Base-by-base conservation (phyloP, 2,113 vertebrate species). In the Bubo blakistoni region DNA sequence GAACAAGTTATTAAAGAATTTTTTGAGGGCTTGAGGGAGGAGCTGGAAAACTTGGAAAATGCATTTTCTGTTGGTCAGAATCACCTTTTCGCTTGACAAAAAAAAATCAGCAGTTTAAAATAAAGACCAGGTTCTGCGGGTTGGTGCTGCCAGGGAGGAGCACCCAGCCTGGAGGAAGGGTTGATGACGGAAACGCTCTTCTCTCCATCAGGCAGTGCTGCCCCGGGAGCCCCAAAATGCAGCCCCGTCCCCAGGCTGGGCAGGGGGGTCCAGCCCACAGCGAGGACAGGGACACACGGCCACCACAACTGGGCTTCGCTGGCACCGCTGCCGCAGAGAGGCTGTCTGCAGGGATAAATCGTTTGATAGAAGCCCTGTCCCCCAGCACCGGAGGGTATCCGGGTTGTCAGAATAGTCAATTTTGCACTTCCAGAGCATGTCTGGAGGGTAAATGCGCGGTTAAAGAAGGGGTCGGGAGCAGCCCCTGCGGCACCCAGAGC, bases 381-480 rank as follows among this genome's bases (percentile, higher is more conserved):
- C 52, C 25, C 62, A n/a, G 21, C 32, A 38, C 21, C 25, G 0
- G 30, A 40, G 27, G n/a, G 16, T 3, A 11, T 3, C 12, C 3
- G 2, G 29, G 13, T 4, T 36, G 55, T 59, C 63, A 49, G 9
- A 13, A 5, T 9, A 34, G 11, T 32, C 54, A 19, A 2, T 42
- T 47, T 27, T 51, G 9, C 24, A 13, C 30, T 22, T 73, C 38
- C 47, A 88, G 79, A 47, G 29, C 0, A 1, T 6, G 12, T 21
- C 30, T 17, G 17, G 36, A 58, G 19, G 40, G 46, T 6, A 25
- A 61, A 54, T 0, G 4, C 1, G 1, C 0, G 7, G 4, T 20
- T 52, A 9, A 74, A 89, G 78, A 44, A 61, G 1, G 4, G 22
- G 15, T 49, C 24, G 7, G 2, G 6, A 26, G 1, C n/a, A 27